A percentile compares a stretch with the other conserved stretches of the same genome.
phyloP scores from a whole-genome alignment of 2,888 invertebrate genomes.

The Apoderus coryli region DNA sequence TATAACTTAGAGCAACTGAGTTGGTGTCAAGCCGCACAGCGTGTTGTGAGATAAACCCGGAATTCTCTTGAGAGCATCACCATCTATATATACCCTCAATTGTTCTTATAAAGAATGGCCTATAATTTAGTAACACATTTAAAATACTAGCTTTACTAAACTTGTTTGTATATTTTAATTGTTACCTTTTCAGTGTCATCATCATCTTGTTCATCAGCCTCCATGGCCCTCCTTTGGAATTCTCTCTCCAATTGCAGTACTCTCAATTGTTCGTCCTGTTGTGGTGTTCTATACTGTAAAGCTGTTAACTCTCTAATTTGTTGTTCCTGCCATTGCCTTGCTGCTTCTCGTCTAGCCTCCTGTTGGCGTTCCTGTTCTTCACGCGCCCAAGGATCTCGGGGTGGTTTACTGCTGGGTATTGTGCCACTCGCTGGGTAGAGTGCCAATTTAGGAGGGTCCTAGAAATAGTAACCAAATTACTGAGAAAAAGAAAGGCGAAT shows the following conservation, averaged over 20 bases:
- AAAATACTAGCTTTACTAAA: too few species aligned
- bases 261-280: constrained; percentile 77
- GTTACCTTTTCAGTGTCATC: constrained; percentile 54
- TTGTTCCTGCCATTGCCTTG: constrained; percentile 68
- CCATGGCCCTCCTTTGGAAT: constrained; percentile 82
- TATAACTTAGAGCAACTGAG: too few species aligned
- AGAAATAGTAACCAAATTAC: too few species aligned
- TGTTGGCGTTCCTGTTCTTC: constrained; percentile 76
- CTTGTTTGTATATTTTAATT: too few species aligned
- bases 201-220: constrained; percentile 53
- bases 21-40: too few species aligned
- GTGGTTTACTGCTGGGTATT: constrained; percentile 5
- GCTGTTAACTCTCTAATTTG: constrained; percentile 69
- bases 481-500: too few species aligned
- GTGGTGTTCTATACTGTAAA: constrained; percentile 51
- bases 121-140: too few species aligned
- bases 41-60: too few species aligned
- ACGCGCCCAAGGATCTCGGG: constrained; percentile 25
- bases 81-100: too few species aligned
- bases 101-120: too few species aligned
- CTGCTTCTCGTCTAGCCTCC: constrained; percentile 58
- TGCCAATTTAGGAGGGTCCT: constrained; percentile 60
- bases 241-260: constrained; percentile 86
- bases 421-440: constrained; percentile 40
- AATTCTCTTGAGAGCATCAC: too few species aligned